Conservation (phyloP, 2,888 invertebrate genomes). For the Agriopis marginaria region DNA sequence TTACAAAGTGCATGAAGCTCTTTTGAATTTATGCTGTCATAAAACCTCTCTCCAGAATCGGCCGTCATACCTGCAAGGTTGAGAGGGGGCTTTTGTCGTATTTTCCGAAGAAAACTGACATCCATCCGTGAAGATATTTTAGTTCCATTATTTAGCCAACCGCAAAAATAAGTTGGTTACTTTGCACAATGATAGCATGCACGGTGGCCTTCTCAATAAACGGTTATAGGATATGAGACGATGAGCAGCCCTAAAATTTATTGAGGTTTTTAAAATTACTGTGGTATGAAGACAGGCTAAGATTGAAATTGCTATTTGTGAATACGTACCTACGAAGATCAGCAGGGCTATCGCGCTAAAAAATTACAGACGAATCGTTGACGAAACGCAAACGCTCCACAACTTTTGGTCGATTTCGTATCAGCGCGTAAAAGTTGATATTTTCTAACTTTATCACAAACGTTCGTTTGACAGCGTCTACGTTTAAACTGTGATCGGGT, state of each 20-base stretch:
- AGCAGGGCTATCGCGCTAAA: too few relatives aligned
- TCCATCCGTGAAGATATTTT: not conserved
- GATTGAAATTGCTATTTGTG: not conserved
- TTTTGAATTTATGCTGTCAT: constrained; percentile 56
- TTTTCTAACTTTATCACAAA: too few relatives aligned
- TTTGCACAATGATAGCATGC: constrained; percentile 44
- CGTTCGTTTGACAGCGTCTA: too few relatives aligned
- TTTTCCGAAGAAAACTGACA: not conserved
- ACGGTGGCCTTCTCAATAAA: constrained; percentile 59
- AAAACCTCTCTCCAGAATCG: constrained; percentile 47
- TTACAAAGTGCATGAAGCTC: constrained; percentile 50
- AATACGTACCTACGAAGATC: not conserved
- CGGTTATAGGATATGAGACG: constrained; percentile 53
- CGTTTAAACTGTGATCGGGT: too few relatives aligned
- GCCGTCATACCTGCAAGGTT: not conserved
- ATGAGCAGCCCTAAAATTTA: constrained; percentile 57
- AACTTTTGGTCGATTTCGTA: too few relatives aligned
- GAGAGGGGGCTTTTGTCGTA: not conserved
- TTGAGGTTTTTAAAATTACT: constrained; percentile 49
- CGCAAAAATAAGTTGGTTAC: not conserved
- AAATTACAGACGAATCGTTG: too few relatives aligned
- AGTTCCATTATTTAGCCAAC: not conserved
- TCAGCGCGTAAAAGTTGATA: too few relatives aligned
- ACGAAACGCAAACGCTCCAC: too few relatives aligned
- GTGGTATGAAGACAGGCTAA: constrained; percentile 34